Evolutionary conservation across 2,113 vertebrate genomes (phyloP).

Genomic region (Pyxicephalus adspersus): DNA sequence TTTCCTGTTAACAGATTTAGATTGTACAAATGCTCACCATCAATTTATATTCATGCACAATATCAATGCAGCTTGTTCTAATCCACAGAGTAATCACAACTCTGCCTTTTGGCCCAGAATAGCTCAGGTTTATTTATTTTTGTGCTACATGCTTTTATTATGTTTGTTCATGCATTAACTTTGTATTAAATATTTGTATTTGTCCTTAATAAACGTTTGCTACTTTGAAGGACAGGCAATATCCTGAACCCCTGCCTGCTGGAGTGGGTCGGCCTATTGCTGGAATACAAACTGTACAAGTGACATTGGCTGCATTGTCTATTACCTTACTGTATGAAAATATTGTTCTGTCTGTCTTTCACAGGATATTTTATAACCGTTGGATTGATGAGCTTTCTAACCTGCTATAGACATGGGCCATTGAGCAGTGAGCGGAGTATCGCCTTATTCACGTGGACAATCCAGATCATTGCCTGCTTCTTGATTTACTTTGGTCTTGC

Average conservation of each 20-base stretch:
- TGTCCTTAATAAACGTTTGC: no score
- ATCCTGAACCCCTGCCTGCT: not conserved
- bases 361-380: constrained; percentile 73
- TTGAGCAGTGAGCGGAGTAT: constrained; percentile 64
- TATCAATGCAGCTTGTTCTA: no score
- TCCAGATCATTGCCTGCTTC: constrained; percentile 68
- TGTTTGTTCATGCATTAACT: no score
- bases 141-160: no score
- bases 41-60: no score
- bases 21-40: no score
- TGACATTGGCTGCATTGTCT: not conserved
- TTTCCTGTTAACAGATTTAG: no score
- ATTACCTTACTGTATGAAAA: not conserved
- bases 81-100: no score
- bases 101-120: no score
- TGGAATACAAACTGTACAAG: not conserved
- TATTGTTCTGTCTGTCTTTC: constrained; percentile 4
- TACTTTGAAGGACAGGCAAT: not conserved
- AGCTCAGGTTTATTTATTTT: no score
- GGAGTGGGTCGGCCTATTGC: not conserved
- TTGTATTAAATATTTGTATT: no score
- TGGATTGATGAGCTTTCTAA: constrained; percentile 69
- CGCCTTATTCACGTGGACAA: constrained; percentile 65
- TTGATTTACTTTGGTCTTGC: constrained; percentile 72
- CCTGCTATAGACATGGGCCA: constrained; percentile 74